Base-by-base conservation (phyloP, 2,888 invertebrate species). In the Mesochorus sp. region DNA sequence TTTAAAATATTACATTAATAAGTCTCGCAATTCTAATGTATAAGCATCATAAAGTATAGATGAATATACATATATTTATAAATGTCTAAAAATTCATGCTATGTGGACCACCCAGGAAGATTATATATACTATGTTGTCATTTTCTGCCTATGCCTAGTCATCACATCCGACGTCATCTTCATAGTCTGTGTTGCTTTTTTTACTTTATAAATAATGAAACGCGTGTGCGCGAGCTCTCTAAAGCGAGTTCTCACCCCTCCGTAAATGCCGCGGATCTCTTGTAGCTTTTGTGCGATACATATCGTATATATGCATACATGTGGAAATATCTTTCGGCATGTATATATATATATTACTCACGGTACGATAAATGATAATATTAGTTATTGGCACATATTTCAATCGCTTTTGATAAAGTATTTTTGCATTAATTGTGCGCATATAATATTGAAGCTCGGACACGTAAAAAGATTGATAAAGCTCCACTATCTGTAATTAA, bases 61-160 rank as follows among this genome's bases (percentile, higher is more conserved):
- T 17, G n/a, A 3, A 64, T 49, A 64, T 49, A 49, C 49, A 44
- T 64, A 51, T 6, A 5, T 8, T n/a, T 24, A 26, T 39, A 19
- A 26, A 10, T 28, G 10, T 57, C 55, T 64, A 51, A n/a, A 57
- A 12, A 39, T 19, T 61, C n/a, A 28, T 14, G 31, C 17, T 8
- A 44, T 37, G 14, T 26, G 59, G 73, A 74, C 74, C 74, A 74
- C 74, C 74, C 67, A 66, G 42, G 57, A 24, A 4, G 14, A 28
- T 24, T 57, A 12, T n/a, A 34, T 26, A 12, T 6, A 49, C 14
- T 28, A 31, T 24, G n/a, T n/a, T n/a, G n/a, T n/a, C n/a, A n/a
- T n/a, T n/a, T n/a, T n/a, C n/a, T n/a, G 17, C n/a, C 44, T n/a
- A 19, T 31, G 31, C 59, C 26, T 51, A 28, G 21, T 51, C 31